Conservation (phyloP, 2,113 vertebrate species). For the Takifugu flavidus region DNA sequence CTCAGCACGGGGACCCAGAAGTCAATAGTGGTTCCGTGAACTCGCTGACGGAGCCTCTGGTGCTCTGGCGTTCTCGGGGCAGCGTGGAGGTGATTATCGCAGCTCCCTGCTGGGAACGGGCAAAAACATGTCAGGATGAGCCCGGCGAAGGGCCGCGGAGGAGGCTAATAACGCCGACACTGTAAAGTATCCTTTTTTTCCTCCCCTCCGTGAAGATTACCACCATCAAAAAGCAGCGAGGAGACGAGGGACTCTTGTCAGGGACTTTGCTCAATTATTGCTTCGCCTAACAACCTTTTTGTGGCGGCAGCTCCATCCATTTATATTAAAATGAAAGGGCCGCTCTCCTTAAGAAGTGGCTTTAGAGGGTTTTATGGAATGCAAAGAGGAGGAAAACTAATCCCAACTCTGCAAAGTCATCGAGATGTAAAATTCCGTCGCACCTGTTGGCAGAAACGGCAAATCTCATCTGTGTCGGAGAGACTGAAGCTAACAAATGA, state of each 20-base stretch:
- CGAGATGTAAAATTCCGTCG: not conserved
- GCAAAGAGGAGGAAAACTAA: not conserved
- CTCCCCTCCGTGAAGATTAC: conserved; percentile 15
- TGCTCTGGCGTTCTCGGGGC: conserved; percentile 40
- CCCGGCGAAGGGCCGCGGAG: conserved; percentile 34
- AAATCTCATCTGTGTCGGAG: not conserved
- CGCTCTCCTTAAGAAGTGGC: not conserved
- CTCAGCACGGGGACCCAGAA: conserved; percentile 32
- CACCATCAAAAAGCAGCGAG: conserved; percentile 12
- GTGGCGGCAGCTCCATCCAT: not conserved
- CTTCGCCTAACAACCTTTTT: not conserved
- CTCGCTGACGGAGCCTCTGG: conserved; percentile 45
- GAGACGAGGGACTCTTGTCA: not conserved
- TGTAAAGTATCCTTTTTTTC: conserved; percentile 31
- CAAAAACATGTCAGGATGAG: conserved; percentile 38
- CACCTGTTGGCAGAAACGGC: not conserved
- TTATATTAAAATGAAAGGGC: not conserved
- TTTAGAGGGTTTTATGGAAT: not conserved
- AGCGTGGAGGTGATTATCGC: conserved; percentile 63
- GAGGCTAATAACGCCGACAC: conserved; percentile 51
- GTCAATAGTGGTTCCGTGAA: conserved; percentile 65
- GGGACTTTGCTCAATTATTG: conserved; percentile 2
- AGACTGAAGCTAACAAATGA: not conserved
- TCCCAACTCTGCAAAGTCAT: not conserved
- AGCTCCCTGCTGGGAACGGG: conserved; percentile 43